Evolutionary conservation across 2,888 invertebrate genomes (phyloP).

Genomic region (Tipula lateralis): DNA sequence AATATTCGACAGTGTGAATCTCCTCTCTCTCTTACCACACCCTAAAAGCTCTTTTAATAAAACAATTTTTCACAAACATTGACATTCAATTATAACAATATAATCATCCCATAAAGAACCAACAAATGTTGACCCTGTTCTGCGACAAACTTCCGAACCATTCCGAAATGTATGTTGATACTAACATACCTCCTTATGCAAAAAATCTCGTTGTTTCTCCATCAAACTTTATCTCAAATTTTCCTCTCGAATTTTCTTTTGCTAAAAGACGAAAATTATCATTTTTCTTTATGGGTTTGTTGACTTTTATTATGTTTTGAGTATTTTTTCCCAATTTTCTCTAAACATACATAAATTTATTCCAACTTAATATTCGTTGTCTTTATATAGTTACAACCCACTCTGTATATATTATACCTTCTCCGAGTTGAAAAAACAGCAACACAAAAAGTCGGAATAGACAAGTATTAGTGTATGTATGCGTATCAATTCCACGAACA

Average conservation of each 20-base stretch:
- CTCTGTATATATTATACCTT: background rate
- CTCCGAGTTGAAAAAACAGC: background rate
- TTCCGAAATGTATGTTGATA: background rate
- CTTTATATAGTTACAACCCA: background rate
- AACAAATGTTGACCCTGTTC: background rate
- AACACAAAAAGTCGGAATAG: background rate
- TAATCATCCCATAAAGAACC: background rate
- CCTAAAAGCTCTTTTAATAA: background rate
- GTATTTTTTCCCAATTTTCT: background rate
- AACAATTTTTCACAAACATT: background rate
- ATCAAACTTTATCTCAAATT: background rate
- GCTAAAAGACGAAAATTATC: background rate
- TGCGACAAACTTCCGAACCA: background rate
- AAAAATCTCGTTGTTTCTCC: background rate
- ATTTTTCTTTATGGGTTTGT: slow-evolving; percentile 7
- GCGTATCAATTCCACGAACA: background rate
- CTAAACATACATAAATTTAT: background rate
- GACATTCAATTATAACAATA: background rate
- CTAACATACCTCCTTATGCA: background rate
- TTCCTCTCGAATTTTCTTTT: background rate
- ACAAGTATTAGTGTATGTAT: background rate
- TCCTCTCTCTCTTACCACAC: background rate
- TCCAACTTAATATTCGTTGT: background rate
- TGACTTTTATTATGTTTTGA: background rate
- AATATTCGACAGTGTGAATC: background rate